Base-by-base conservation (phyloP, 2,888 invertebrate species). In the Ryuthela nishihirai region DNA sequence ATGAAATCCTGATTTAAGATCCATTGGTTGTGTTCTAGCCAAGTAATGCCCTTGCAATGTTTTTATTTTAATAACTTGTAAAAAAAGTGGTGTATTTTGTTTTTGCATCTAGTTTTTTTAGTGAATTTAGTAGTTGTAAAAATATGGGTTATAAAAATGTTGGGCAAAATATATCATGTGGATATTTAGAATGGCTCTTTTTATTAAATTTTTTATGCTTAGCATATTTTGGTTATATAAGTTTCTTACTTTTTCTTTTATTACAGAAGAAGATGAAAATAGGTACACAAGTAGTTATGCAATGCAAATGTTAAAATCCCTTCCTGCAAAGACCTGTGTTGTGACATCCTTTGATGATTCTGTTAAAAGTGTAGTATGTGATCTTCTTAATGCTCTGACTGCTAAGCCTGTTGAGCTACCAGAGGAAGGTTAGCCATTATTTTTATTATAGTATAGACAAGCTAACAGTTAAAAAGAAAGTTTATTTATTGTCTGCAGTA, bases 351-450 rank as follows among this genome's bases (percentile, higher is more conserved):
- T 45, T 47, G 34, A 45, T 23, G 50, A 62, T 35, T 45, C 60
- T 17, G 70, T 72, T 24, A 71, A 70, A 54, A 71, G 71, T 45
- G 72, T 75, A 7, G 65, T 87, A 20, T 80, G 80, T 65, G 83
- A 85, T 68, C 73, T 87, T 12, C 72, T 87, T 5, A 80, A 83
- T 67, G 83, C 85, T 2, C 74, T 87, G 1, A 78, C 83, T 35
- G 62, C 62, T 7, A 62, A 64, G 26, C 36, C 62, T 34, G 40
- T 52, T 39, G 55, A 59, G 32, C 24, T 47, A 15, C 39, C 55
- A 10, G 60, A 55, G 40, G 63, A 63, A 52, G 45, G 55, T 55
- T 42, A 47, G 20, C 12, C 5, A 32, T 29, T 29, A 29, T 32
- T 32, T 32, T n/a, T n/a, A n/a, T n/a, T n/a, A n/a, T n/a, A n/a